phyloP scores from a whole-genome alignment of 2,113 vertebrate species.

The Ceyx melanurus region DNA sequence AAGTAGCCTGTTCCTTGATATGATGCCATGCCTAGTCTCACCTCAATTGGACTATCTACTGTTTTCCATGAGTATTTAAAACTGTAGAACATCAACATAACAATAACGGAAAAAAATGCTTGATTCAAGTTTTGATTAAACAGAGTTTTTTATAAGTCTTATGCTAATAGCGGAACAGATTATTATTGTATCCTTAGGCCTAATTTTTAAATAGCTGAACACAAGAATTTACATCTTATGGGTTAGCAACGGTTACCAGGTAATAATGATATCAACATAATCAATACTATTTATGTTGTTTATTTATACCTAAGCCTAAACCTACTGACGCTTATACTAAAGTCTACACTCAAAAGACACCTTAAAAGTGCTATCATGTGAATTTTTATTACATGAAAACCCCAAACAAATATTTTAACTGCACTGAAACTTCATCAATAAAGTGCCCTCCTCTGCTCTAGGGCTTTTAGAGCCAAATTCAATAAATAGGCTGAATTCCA shows the following conservation, averaged over 20 bases:
- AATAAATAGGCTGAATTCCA: not conserved
- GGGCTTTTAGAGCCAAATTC: not conserved
- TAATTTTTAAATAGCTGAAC: not conserved
- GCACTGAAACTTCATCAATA: not conserved
- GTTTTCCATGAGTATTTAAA: not conserved
- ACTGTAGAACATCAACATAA: not conserved
- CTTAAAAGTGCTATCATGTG: not conserved
- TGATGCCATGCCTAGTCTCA: not conserved
- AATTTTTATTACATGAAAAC: not conserved
- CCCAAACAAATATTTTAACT: not conserved
- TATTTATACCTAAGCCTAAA: not conserved
- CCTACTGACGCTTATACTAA: not conserved
- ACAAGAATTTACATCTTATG: not conserved
- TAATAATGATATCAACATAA: not conserved
- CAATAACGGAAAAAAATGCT: not conserved
- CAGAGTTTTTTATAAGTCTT: not conserved
- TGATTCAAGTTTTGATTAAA: not conserved
- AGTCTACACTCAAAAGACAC: not conserved
- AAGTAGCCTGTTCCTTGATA: not conserved
- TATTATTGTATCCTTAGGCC: not conserved
- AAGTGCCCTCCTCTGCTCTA: not conserved
- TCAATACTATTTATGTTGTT: not conserved
- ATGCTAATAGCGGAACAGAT: not conserved
- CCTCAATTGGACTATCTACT: not conserved
- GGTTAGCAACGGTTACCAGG: not conserved